Conservation (phyloP, 2,797 vertebrate genomes). For the Geotrypetes seraphini region DNA sequence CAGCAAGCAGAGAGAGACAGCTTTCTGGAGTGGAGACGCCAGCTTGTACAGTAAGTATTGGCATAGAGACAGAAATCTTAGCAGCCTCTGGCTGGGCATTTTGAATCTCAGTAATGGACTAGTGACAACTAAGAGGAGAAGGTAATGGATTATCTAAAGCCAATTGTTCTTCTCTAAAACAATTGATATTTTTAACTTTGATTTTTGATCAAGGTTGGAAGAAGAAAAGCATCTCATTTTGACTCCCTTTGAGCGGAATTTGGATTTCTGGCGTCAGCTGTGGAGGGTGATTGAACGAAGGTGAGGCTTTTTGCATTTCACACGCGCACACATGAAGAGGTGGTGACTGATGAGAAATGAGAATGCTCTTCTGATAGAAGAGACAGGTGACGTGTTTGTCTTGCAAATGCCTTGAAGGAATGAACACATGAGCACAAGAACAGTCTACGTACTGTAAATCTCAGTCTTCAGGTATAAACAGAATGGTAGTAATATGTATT, state of each 20-base stretch:
- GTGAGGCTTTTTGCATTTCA: slow-evolving; percentile 53
- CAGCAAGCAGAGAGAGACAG: slow-evolving; percentile 77
- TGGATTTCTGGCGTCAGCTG: slow-evolving; percentile 96
- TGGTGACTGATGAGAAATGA: too few relatives aligned
- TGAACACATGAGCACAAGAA: not conserved
- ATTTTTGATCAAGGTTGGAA: slow-evolving; percentile 63
- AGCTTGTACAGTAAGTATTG: slow-evolving; percentile 74
- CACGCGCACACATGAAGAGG: too few relatives aligned
- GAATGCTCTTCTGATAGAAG: too few relatives aligned
- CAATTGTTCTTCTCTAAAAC: too few relatives aligned
- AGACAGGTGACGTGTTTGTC: too few relatives aligned
- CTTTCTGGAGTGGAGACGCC: slow-evolving; percentile 86
- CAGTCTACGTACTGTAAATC: not conserved
- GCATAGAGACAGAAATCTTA: slow-evolving; percentile 88
- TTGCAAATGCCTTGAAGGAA: too few relatives aligned
- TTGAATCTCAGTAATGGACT: too few relatives aligned
- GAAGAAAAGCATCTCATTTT: slow-evolving; percentile 87
- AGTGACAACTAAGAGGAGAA: too few relatives aligned
- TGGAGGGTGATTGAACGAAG: slow-evolving; percentile 97
- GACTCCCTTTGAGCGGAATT: slow-evolving; percentile 91
- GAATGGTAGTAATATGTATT: fast-evolving
- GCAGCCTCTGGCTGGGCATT: too few relatives aligned
- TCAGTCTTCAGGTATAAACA: too few relatives aligned
- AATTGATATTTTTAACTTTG: not conserved
- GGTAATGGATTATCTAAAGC: too few relatives aligned